Base-by-base conservation (phyloP, 1,140 invertebrate species). In the Lordiphosa stackelbergi region DNA sequence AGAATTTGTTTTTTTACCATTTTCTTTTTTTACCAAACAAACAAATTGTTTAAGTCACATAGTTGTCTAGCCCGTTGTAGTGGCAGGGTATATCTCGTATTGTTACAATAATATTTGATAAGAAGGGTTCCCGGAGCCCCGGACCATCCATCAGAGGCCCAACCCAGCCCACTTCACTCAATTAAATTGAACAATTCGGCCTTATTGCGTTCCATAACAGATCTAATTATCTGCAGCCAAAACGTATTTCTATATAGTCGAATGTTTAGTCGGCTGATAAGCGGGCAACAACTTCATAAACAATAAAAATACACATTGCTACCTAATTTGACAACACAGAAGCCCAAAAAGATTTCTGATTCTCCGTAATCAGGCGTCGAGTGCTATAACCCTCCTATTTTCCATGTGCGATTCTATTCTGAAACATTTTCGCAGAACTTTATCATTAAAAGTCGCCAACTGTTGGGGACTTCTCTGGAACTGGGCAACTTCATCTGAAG, bases 161-260 rank as follows among this genome's bases (percentile, higher is more conserved):
- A 42, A 12, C 51, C 37, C 36, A 66, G 47, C 42, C 61, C 70
- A 71, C 61, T 68, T 68, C 55, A 75, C 52, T 79, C 75, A 79
- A 81, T 79, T 81, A 81, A 81, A 71, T 64, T 71, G 71, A 71
- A 68, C 71, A 79, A 79, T 79, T 79, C 42, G 37, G 31, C 65
- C 72, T 71, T 51, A 57, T 72, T 51, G 37, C 45, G 46, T 47
- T 42, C 24, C 43, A 46, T 31, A 31, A 31, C 34, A 49, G 40
- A 56, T 69, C 65, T 48, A 61, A 69, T 78, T 60, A 58, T 54
- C 35, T 41, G 46, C 38, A 7, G 11, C 38, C 45, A 11, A 12
- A 19, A 37, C 16, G 13, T 37, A 36, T 19, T n/a, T 22, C 13
- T 37, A 37, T 24, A 37, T 11, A 36, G 3, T 42, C 40, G 43